Evolutionary conservation across 1,140 invertebrate genomes (phyloP).

Genomic region (Akabosia matsudoensis): DNA sequence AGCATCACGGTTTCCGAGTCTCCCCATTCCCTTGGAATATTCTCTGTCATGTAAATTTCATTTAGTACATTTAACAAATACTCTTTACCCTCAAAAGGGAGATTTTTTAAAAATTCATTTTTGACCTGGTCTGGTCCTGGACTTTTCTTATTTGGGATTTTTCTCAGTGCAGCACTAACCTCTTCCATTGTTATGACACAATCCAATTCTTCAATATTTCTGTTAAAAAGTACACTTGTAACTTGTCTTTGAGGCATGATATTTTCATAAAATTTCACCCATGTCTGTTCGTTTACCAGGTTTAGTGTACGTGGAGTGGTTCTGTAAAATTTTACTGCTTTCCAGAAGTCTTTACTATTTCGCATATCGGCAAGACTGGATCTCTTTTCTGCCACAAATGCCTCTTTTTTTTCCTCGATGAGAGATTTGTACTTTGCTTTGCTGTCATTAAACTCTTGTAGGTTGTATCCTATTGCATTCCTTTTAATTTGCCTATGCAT

Average conservation of each 20-base stretch:
- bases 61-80: background rate
- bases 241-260: background rate
- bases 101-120: constrained; percentile 49
- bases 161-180: background rate
- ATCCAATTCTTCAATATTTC: background rate
- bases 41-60: background rate
- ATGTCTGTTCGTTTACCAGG: background rate
- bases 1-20: constrained; percentile 26
- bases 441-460: no score
- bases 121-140: constrained; percentile 49
- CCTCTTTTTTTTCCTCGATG: background rate
- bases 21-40: no score
- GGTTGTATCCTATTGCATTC: no score
- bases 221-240: background rate
- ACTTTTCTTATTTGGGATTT: constrained; percentile 43
- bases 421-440: background rate
- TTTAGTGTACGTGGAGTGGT: background rate
- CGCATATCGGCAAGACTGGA: background rate
- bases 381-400: background rate
- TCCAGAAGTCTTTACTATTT: background rate
- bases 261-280: background rate
- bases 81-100: constrained; percentile 26
- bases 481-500: no score
- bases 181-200: background rate
- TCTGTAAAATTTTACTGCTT: background rate